phyloP scores from a whole-genome alignment of 2,888 invertebrate species.

The Euplagia quadripunctaria region DNA sequence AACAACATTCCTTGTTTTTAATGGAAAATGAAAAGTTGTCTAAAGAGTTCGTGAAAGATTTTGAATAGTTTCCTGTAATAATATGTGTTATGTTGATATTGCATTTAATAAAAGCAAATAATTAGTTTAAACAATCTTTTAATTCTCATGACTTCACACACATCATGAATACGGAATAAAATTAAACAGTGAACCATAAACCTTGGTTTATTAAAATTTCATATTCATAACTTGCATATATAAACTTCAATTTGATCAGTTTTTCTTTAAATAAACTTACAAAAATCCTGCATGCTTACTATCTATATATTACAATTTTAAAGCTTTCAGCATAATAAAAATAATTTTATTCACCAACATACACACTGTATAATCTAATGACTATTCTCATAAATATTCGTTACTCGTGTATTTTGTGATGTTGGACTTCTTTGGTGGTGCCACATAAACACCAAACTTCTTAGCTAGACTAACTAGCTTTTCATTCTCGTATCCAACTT shows the following conservation, averaged over 20 bases:
- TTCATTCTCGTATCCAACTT: slow-evolving; percentile 87
- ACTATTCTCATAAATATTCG: slow-evolving; percentile 88
- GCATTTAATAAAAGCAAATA: slow-evolving; percentile 53
- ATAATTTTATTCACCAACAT: slow-evolving; percentile 76
- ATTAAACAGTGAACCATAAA: slow-evolving; percentile 71
- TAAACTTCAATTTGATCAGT: slow-evolving; percentile 84
- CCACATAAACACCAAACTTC: slow-evolving; percentile 85
- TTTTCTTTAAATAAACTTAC: slow-evolving; percentile 82
- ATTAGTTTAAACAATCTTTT: slow-evolving; percentile 62
- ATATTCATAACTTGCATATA: slow-evolving; percentile 85
- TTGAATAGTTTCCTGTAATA: neutral
- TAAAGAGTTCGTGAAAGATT: neutral
- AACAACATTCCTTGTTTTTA: too few species aligned
- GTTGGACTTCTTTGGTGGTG: slow-evolving; percentile 87
- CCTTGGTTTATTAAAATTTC: slow-evolving; percentile 83
- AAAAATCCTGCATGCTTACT: slow-evolving; percentile 85
- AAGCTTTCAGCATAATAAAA: slow-evolving; percentile 86
- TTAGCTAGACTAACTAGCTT: slow-evolving; percentile 83
- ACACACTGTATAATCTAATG: slow-evolving; percentile 55
- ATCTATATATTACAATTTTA: slow-evolving; percentile 85
- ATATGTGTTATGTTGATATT: slow-evolving; percentile 11
- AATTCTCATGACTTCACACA: slow-evolving; percentile 60
- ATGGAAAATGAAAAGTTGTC: neutral
- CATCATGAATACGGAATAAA: slow-evolving; percentile 62
- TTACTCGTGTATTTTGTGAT: slow-evolving; percentile 91